phyloP scores from a whole-genome alignment of 2,797 vertebrate genomes.

The Scyliorhinus canicula region DNA sequence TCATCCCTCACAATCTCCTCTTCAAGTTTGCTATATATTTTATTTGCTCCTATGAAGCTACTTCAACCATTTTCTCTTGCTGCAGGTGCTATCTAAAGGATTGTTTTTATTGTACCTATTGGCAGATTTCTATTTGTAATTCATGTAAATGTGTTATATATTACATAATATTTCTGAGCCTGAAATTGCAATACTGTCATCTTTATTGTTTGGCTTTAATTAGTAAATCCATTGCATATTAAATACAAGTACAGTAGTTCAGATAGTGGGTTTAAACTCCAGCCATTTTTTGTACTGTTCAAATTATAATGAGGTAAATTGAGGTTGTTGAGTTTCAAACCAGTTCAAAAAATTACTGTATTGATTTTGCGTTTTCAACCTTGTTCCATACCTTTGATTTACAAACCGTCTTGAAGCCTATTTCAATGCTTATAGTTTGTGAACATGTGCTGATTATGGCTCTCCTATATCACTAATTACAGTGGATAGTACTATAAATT shows the following conservation, averaged over 20 bases:
- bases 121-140: background rate
- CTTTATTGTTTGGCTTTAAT: background rate
- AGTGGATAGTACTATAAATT: background rate
- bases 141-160: background rate
- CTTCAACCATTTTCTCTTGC: background rate
- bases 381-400: background rate
- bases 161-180: background rate
- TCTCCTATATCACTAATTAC: no score
- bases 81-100: background rate
- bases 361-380: background rate
- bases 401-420: background rate
- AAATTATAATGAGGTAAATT: background rate
- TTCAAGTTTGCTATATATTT: background rate
- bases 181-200: background rate
- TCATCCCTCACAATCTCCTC: background rate
- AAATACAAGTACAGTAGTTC: background rate
- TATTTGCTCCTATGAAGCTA: no score
- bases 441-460: background rate
- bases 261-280: background rate
- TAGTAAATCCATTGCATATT: background rate
- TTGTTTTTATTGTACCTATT: background rate
- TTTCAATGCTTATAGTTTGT: background rate
- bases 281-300: background rate
- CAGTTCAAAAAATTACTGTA: background rate
- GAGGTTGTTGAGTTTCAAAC: background rate